Conservation (phyloP, 2,888 invertebrate species). For the Listrodromus nycthemerus region DNA sequence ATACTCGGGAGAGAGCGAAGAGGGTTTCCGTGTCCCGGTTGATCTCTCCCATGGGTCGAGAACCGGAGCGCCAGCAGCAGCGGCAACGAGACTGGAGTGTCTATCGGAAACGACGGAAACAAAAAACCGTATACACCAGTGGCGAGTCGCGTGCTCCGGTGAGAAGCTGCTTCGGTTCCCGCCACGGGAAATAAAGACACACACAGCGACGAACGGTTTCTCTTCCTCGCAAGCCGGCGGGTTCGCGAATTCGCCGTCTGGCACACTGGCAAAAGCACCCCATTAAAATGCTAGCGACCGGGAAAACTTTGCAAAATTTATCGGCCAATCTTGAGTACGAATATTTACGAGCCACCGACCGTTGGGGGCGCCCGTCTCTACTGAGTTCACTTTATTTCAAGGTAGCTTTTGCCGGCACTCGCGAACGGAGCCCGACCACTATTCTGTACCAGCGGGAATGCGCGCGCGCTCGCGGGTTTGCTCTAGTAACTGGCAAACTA, state of each 20-base stretch:
- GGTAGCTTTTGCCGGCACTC: constrained; percentile 42
- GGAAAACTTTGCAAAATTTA: constrained; percentile 74
- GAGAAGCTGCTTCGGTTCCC: constrained; percentile 5
- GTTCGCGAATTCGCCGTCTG: constrained; percentile 1
- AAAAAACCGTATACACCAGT: constrained; percentile 21
- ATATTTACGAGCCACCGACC: constrained; percentile 74
- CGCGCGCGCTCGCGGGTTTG: constrained; percentile 1
- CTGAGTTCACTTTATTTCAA: constrained; percentile 70
- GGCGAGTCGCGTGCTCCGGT: constrained; percentile 1
- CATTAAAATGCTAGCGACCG: constrained; percentile 75
- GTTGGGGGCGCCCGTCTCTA: constrained; percentile 41
- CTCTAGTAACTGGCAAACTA: constrained; percentile 55
- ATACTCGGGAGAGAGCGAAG: constrained; percentile 64
- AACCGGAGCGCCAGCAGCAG: neutral
- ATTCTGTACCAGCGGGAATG: neutral
- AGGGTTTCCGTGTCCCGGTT: constrained; percentile 74
- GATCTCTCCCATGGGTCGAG: constrained; percentile 51
- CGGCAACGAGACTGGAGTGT: constrained; percentile 1
- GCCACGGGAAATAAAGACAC: constrained; percentile 1
- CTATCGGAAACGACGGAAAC: constrained; percentile 32
- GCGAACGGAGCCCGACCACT: neutral
- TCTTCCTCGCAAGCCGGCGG: neutral
- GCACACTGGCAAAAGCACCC: constrained; percentile 59
- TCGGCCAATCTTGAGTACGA: constrained; percentile 73
- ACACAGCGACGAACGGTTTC: neutral